Conservation (phyloP, 2,797 vertebrate genomes). For the Podarcis siculus region DNA sequence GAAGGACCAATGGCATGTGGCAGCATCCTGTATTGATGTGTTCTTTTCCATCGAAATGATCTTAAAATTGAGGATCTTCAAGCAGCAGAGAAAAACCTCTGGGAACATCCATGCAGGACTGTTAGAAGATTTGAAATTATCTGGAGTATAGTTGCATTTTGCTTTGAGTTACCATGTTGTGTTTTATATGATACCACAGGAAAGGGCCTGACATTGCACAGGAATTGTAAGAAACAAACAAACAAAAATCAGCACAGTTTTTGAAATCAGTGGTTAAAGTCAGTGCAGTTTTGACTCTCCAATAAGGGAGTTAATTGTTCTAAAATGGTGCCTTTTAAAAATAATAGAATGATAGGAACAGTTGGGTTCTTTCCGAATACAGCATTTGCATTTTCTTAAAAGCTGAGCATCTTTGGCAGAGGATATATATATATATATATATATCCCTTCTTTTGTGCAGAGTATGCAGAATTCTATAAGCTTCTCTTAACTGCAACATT, state of each 20-base stretch:
- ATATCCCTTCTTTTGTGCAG: neutral
- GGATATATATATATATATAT: no score
- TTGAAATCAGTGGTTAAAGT: neutral
- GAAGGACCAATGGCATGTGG: neutral
- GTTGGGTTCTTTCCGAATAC: neutral
- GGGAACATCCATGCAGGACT: neutral
- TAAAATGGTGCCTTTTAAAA: neutral
- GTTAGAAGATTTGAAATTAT: neutral
- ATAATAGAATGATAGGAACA: neutral
- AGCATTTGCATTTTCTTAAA: neutral
- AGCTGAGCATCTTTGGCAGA: neutral
- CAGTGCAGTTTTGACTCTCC: no score
- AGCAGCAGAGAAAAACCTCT: neutral
- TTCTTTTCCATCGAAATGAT: no score
- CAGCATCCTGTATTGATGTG: neutral
- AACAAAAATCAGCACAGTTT: neutral
- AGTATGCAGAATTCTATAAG: slow-evolving; percentile 19
- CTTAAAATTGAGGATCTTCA: no score
- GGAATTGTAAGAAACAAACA: neutral
- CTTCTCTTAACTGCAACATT: slow-evolving; percentile 23
- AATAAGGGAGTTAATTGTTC: neutral
- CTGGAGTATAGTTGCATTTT: neutral
- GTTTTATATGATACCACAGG: neutral
- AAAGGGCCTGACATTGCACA: neutral
- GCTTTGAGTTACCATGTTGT: neutral